Evolutionary conservation across 2,888 invertebrate species (phyloP), one percentile per base, ranked within the genome.

Genomic region (Cosmia pyralina): DNA sequence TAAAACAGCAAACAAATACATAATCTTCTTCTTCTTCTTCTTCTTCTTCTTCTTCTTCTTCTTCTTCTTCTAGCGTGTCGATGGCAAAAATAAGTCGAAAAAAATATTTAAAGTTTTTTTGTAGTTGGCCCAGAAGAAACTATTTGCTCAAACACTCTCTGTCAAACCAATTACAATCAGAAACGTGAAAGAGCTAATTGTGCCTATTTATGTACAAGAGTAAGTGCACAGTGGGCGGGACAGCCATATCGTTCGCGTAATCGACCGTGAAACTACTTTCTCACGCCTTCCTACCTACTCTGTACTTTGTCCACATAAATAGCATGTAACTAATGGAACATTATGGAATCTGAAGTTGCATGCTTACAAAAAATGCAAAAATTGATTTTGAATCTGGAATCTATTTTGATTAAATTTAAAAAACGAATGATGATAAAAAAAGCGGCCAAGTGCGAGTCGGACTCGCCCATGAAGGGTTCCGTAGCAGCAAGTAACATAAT

Each of bases 211-310:
- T 78, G 53, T 55, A 64, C 53, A 57, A 52, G 53, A 57, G 55
- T 72, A 70, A 66, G 57, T 69, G 55, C 70, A 53, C 59, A 60
- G 82, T 86, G 77, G 82, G 84, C 74, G 76, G 69, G 70, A 68
- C 78, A 38, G 64, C 73, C 77, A 77, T 86, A 79, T 83, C 78
- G 62, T 72, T 63, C 76, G 75, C 60, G 72, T 81, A 85, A 87
- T 87, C 85, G 76, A 74, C 81, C 85, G 82, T 87, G 81, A 81
- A 87, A 87, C 82, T 79, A 72, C 72, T 87, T 85, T 87, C 85
- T 88, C 87, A 88, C 83, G 87, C 81, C 65, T 48, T 69, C 65
- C 69, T 75, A 68, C 64, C 69, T 69, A 57, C 67, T 65, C 34
- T 41, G 48, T 73, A 81, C 57, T 84, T 71, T 80, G 69, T 69